These are phyloP conservation scores for Steinernema hermaphroditum DNA, from an alignment of 2,888 invertebrate genomes.

Conservation along the genomic window DNA sequence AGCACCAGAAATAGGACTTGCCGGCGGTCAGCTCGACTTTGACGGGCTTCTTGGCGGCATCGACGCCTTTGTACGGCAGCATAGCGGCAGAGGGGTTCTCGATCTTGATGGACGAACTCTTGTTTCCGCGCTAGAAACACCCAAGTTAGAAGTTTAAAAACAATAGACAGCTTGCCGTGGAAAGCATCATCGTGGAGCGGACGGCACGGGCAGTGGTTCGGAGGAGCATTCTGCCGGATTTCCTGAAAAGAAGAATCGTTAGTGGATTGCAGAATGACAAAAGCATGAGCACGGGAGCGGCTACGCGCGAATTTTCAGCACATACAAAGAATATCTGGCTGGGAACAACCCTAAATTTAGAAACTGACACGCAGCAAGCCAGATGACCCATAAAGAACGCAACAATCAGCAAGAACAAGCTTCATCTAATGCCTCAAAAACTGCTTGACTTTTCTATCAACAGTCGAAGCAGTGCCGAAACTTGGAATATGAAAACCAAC, in stretches of 20 bases:
- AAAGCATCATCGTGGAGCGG: constrained; percentile 24
- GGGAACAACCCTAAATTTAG: too few species aligned
- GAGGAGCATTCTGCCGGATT: not conserved
- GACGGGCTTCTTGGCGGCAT: constrained; percentile 44
- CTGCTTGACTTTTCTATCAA: too few species aligned
- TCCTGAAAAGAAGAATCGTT: not conserved
- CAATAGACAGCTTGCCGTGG: not conserved
- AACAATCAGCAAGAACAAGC: too few species aligned
- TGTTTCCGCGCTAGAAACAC: constrained; percentile 6
- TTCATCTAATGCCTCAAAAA: too few species aligned
- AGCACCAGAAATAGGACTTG: constrained; percentile 85
- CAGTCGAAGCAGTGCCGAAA: too few species aligned
- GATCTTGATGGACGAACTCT: constrained; percentile 19
- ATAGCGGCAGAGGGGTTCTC: not conserved
- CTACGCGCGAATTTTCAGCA: too few species aligned
- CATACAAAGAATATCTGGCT: too few species aligned
- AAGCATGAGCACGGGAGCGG: too few species aligned
- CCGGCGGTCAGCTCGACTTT: constrained; percentile 69
- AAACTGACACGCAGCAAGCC: too few species aligned
- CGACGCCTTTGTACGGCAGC: constrained; percentile 42
- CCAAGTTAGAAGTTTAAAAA: not conserved
- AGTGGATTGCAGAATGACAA: too few species aligned
- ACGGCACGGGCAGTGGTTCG: constrained; percentile 11
- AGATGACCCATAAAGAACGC: too few species aligned
- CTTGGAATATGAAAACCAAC: too few species aligned